Percentiles rank a stretch among this genome's conserved stretches.
phyloP scores from a whole-genome alignment of 2,888 invertebrate genomes.

The Ormyrus nitidulus region DNA sequence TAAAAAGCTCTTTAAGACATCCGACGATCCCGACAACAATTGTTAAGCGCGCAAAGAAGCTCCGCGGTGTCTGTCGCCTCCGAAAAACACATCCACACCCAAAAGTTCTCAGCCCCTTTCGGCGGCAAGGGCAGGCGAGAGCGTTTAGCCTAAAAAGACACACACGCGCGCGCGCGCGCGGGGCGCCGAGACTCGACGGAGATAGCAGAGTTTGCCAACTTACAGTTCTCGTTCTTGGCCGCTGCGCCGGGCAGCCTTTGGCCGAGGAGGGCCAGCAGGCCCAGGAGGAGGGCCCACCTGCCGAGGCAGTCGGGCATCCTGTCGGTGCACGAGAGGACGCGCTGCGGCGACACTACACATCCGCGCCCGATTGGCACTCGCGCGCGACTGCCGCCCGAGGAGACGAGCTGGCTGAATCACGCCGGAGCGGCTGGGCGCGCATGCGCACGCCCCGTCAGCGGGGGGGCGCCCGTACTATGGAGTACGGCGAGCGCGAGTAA shows the following conservation, averaged over 20 bases:
- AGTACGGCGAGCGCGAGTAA: slow-evolving; percentile 38
- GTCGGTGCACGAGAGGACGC: not conserved
- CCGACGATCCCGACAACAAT: too few species aligned
- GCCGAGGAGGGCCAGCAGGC: slow-evolving; percentile 59
- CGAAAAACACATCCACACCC: too few species aligned
- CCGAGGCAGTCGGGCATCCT: slow-evolving; percentile 56
- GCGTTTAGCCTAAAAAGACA: too few species aligned
- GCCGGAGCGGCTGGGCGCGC: too few species aligned
- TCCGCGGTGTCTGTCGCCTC: too few species aligned
- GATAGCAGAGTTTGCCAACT: slow-evolving; percentile 55
- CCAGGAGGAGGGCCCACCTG: slow-evolving; percentile 57
- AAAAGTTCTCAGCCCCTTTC: too few species aligned
- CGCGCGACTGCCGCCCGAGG: slow-evolving; percentile 44
- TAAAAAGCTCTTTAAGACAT: too few species aligned
- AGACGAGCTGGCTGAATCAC: not conserved
- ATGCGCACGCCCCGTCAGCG: too few species aligned
- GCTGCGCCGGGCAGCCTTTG: slow-evolving; percentile 54
- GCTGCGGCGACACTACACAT: slow-evolving; percentile 30
- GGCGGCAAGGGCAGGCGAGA: too few species aligned
- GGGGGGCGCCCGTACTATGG: not conserved
- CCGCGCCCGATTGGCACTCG: slow-evolving; percentile 56
- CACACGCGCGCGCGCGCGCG: too few species aligned
- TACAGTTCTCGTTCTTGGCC: slow-evolving; percentile 69
- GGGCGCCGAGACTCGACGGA: not conserved
- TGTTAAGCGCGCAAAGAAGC: too few species aligned